Evolutionary conservation across 2,797 vertebrate species (phyloP).

Genomic region (Mus spretus): DNA sequence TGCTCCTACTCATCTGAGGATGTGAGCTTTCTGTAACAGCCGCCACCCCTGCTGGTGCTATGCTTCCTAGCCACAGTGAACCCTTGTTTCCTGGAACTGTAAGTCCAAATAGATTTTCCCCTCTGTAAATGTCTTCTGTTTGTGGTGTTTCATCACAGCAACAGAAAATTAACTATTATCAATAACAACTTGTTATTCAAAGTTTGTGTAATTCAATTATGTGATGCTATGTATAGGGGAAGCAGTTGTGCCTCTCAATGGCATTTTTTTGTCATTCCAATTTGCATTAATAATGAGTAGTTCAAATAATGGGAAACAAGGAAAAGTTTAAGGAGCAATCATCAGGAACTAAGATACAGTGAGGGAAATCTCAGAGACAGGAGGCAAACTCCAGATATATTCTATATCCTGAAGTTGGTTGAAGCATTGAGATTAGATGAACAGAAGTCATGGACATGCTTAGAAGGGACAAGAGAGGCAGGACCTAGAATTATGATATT

Average conservation of each 20-base stretch:
- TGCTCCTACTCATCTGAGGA: background rate
- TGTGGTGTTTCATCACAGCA: background rate
- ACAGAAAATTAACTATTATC: background rate
- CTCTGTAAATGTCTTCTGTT: background rate
- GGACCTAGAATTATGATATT: background rate
- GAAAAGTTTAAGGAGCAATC: background rate
- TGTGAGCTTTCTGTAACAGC: too few species aligned
- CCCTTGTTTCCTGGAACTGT: background rate
- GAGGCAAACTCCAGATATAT: background rate
- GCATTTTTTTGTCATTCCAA: background rate
- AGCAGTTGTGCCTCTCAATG: background rate
- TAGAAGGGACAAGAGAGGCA: background rate
- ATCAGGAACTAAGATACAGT: background rate
- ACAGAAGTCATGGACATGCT: background rate
- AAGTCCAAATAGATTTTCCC: background rate
- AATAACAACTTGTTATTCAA: background rate
- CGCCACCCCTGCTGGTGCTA: background rate
- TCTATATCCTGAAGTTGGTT: background rate
- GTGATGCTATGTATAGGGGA: background rate
- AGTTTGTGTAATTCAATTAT: background rate
- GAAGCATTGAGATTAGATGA: background rate
- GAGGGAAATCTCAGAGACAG: background rate
- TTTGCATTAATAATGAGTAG: background rate
- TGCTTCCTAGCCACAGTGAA: too few species aligned
- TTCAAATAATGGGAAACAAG: background rate